phyloP scores from a whole-genome alignment of 2,888 invertebrate genomes.

The Pasiphila rectangulata region DNA sequence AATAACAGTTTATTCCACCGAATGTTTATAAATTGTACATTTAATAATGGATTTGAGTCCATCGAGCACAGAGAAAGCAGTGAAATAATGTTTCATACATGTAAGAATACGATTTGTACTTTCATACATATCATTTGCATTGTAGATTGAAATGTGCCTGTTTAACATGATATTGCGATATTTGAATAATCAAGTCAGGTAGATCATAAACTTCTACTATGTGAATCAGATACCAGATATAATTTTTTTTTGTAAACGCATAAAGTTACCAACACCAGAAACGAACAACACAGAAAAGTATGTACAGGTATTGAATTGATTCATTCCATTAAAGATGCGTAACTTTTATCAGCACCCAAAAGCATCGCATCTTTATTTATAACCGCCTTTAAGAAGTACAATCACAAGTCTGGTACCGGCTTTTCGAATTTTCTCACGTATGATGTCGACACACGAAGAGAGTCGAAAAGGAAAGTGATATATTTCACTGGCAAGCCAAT shows the following conservation, averaged over 20 bases:
- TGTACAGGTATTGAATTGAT: too few species aligned
- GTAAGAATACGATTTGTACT: conserved; percentile 11
- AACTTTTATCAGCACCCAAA: neutral
- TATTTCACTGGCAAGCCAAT: conserved; percentile 50
- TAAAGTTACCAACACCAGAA: too few species aligned
- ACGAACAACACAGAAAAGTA: too few species aligned
- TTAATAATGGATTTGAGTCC: conserved; percentile 22
- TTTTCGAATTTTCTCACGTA: conserved; percentile 44
- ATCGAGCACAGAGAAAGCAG: conserved; percentile 26
- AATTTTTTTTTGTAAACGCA: too few species aligned
- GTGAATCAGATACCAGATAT: too few species aligned
- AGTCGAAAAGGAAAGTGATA: conserved; percentile 59
- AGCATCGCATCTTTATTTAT: conserved; percentile 10
- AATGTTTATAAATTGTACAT: conserved; percentile 25
- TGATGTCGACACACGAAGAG: conserved; percentile 51
- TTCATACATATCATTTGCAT: conserved; percentile 27
- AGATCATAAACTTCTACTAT: neutral
- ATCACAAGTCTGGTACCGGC: conserved; percentile 11
- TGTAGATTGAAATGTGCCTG: conserved; percentile 25
- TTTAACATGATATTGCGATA: conserved; percentile 28
- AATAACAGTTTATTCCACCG: conserved; percentile 8
- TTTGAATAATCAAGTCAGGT: neutral
- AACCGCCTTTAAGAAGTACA: conserved; percentile 24
- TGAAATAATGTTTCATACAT: conserved; percentile 3
- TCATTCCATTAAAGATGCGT: too few species aligned